Evolutionary conservation across 2,113 vertebrate genomes (phyloP).

Genomic region (Octodon degus): DNA sequence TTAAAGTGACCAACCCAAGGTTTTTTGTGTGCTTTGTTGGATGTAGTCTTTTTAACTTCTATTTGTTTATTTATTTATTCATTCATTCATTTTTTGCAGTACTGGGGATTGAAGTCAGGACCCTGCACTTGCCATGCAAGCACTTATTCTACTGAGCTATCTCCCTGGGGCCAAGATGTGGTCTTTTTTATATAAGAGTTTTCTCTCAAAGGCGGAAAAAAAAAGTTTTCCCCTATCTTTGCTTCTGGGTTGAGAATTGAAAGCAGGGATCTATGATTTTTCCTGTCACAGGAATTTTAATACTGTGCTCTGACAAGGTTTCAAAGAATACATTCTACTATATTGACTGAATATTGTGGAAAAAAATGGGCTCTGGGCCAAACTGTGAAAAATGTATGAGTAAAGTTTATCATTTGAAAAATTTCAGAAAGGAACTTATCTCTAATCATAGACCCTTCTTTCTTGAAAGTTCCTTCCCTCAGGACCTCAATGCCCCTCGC

Average conservation of each 20-base stretch:
- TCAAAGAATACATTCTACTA: not conserved
- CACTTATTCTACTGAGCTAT: too few species aligned
- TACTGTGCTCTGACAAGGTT: not conserved
- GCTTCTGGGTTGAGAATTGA: constrained; percentile 48
- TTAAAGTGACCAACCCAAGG: not conserved
- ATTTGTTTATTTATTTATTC: too few species aligned
- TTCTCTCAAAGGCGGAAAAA: too few species aligned
- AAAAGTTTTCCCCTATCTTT: not conserved
- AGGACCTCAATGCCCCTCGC: not conserved
- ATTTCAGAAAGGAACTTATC: not conserved
- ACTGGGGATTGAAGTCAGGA: too few species aligned
- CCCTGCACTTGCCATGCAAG: too few species aligned
- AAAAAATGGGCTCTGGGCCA: not conserved
- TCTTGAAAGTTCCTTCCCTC: constrained; percentile 12
- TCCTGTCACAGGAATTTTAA: not conserved
- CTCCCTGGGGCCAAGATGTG: too few species aligned
- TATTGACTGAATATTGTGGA: not conserved
- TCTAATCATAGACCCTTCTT: not conserved
- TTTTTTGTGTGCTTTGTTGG: not conserved
- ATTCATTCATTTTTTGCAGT: too few species aligned
- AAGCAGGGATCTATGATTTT: not conserved
- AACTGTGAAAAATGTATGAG: constrained; percentile 15
- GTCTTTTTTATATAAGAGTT: not conserved
- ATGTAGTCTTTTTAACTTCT: not conserved
- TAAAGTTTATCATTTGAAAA: constrained; percentile 50